Percentiles rank a stretch among this genome's conserved stretches.
Conservation (phyloP, 2,113 vertebrate species). For the Hipposideros armiger region DNA sequence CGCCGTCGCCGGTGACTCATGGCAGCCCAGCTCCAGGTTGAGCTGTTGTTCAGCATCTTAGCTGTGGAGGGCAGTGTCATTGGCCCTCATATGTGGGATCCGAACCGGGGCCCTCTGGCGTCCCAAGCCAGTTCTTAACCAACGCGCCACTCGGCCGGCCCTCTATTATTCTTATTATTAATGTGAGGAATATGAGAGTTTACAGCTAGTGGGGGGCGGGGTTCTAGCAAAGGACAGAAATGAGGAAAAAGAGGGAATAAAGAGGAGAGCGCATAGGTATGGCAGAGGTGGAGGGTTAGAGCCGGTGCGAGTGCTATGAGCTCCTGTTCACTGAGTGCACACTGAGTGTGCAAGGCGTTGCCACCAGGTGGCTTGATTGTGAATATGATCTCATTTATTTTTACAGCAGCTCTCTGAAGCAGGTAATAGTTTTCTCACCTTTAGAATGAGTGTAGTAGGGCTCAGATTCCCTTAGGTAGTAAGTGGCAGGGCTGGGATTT, state of each 20-base stretch:
- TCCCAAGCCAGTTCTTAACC: too few relatives aligned
- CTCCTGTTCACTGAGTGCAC: not conserved
- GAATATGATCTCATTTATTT: not conserved
- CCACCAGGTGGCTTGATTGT: not conserved
- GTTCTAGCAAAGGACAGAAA: not conserved
- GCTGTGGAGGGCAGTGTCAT: too few relatives aligned
- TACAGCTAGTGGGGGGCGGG: not conserved
- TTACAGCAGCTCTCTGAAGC: not conserved
- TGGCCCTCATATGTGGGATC: too few relatives aligned
- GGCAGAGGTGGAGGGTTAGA: not conserved
- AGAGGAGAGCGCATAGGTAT: not conserved
- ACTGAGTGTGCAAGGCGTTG: not conserved
- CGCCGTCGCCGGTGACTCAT: too few relatives aligned
- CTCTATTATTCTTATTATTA: not conserved
- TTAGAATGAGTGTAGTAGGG: not conserved
- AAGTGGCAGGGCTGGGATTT: not conserved
- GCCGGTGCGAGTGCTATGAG: accelerated
- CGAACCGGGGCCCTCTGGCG: too few relatives aligned
- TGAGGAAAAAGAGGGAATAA: not conserved
- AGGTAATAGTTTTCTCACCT: not conserved
- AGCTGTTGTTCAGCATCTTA: too few relatives aligned
- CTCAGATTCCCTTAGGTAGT: not conserved
- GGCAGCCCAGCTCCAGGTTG: too few relatives aligned
- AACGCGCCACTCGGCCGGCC: too few relatives aligned
- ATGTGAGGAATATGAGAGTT: not conserved